Evolutionary conservation across 1,140 invertebrate genomes (phyloP), one percentile per base, ranked within the genome.

Genomic region (Drosophila rufa): DNA sequence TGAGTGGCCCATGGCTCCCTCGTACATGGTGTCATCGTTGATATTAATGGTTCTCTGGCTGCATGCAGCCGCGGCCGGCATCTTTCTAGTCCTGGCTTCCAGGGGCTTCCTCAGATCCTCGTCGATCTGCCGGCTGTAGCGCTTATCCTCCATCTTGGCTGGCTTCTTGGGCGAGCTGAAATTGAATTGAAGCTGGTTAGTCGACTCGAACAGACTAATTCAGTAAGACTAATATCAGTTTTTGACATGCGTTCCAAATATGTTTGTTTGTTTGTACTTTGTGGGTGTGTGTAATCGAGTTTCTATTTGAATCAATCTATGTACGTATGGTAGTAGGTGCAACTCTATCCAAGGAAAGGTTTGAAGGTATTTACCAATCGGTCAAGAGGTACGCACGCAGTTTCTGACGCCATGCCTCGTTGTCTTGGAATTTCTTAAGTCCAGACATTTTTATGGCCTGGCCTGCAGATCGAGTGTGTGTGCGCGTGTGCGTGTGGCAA

Each of bases 381-480:
- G 65, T 71, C 19, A 90, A 61, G 45, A 92, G 76, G 66, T 76
- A 78, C 27, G 79, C 70, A 38, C 79, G 82, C 50, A 92, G 58
- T 69, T 91, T 87, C 19, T 82, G 59, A 58, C 84, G 80, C 91
- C 91, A 92, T 60, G 71, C 85, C 40, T 78, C 74, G 60, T 50
- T 81, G 70, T 82, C 77, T 84, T 92, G 80, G 77, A 92, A 92
- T 80, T 92, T 92, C 62, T 79, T 82, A 47, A 91, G 59, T 27
- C 73, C 91, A 61, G 80, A 87, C 91, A 92, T 92, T 56, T 73
- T 45, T 15, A 9, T 45, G 55, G 22, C 12, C 43, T 64, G 27
- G 55, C 40, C 42, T 15, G 8, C 30, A 27, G 64, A 40, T 66
- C 46, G 62, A 27, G 43, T 36, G 15, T 19, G 42, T 36, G 68